A percentile compares a stretch with the other conserved stretches of the same genome.
Conservation (phyloP, 2,113 vertebrate species). For the Rhegmatorhina hoffmannsi region DNA sequence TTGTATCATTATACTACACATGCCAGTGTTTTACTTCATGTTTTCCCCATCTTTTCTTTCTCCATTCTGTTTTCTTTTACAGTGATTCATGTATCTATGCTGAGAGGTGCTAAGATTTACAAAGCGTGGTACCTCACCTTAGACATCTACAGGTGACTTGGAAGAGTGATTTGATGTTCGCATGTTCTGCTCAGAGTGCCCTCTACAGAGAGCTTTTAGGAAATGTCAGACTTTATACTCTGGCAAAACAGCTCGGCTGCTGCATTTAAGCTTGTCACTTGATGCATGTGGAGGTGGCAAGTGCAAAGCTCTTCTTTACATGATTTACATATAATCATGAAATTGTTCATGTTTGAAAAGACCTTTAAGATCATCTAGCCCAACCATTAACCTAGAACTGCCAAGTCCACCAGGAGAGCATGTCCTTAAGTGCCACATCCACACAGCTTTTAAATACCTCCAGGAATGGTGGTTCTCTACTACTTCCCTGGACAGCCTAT, state of each 20-base stretch:
- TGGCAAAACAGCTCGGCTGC: not conserved
- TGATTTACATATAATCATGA: not conserved
- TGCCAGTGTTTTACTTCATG: not conserved
- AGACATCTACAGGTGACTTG: not conserved
- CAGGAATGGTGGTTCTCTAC: not conserved
- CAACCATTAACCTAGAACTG: not conserved
- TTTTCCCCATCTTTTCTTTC: not conserved
- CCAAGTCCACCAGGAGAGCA: not conserved
- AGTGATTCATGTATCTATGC: not conserved
- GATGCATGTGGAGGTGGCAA: accelerated
- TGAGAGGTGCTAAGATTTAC: not conserved
- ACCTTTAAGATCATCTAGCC: accelerated
- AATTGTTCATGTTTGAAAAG: not conserved
- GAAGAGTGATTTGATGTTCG: not conserved
- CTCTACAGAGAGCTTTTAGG: not conserved
- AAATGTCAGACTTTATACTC: not conserved
- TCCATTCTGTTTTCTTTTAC: not conserved
- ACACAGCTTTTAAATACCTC: not conserved
- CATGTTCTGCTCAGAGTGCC: not conserved
- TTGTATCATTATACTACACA: too few relatives aligned
- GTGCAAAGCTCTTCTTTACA: not conserved
- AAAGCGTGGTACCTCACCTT: not conserved
- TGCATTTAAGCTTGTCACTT: not conserved
- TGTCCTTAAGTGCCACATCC: not conserved
- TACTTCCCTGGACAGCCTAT: not conserved